Base-by-base conservation (phyloP, 2,797 vertebrate genomes). In the Spinus pinus region DNA sequence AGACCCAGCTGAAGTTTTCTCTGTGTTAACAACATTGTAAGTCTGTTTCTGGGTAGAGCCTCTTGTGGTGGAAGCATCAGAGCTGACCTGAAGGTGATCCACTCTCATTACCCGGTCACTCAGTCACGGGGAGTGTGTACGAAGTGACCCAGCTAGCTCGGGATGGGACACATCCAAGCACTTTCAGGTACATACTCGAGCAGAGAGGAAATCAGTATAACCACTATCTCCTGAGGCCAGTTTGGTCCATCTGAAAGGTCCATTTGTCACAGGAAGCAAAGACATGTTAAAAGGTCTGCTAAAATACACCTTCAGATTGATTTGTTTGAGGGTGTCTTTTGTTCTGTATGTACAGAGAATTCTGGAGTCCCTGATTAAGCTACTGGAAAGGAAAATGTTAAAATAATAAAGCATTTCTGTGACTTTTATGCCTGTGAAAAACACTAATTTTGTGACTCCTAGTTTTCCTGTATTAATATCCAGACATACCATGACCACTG, bases 261-360 rank as follows among this genome's bases (percentile, higher is more conserved):
- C 70, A 44, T 81, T 95, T 96, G 62, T 65, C 89, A 82, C 22
- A 93, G 46, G 35, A 90, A 30, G 58, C 19, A 75, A 78, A 95
- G 62, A 94, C 30, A 78, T 64, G 22, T 80, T 46, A 67, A 80
- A 83, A 93, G 30, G 18, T 75, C 53, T 81, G 69, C 11, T 78
- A 81, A 87, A 81, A 88, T 19, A 58, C 1, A 51, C 56, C 13
- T 35, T 69, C 15, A 85, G 37, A 61, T 4, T 66, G 50, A 81
- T 39, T 79, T 56, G 13, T 28, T 23, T 61, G 44, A 77, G 41
- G 9, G 35, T 23, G 79, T 79, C 6, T 88, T 83, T 81, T 78
- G 24, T 75, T 35, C 37, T 58, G 0, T 28, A 46, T 42, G 31
- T 88, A 69, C 12, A 66, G 41, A 88, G 14, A 84, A 54, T 6